phyloP scores from a whole-genome alignment of 2,888 invertebrate species.

The Acleris sparsana region DNA sequence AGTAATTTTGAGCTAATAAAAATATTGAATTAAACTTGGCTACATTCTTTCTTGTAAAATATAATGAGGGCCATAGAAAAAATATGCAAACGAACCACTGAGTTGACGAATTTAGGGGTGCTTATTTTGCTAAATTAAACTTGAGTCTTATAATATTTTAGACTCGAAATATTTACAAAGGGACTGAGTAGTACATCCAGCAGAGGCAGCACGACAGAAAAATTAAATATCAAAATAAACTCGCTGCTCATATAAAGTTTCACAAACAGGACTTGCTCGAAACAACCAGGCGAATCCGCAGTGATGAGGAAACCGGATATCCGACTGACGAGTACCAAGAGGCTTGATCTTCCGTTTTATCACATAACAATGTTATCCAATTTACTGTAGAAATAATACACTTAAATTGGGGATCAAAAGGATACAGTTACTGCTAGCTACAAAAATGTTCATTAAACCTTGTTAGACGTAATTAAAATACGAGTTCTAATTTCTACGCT shows the following conservation, averaged over 20 bases:
- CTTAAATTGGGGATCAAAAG: slow-evolving; percentile 8
- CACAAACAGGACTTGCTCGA: slow-evolving; percentile 44
- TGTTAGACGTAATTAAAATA: too few relatives aligned
- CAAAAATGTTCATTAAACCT: too few relatives aligned
- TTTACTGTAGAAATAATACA: slow-evolving; percentile 19
- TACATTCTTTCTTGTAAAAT: background rate
- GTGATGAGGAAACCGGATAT: slow-evolving; percentile 50
- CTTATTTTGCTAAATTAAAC: too few relatives aligned
- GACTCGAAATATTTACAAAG: background rate
- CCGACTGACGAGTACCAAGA: slow-evolving; percentile 49
- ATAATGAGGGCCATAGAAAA: background rate
- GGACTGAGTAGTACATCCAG: background rate
- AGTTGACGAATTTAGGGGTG: too few relatives aligned
- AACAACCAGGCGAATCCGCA: slow-evolving; percentile 46
- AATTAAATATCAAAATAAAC: slow-evolving; percentile 17
- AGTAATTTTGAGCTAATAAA: slow-evolving; percentile 16
- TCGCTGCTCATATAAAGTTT: slow-evolving; percentile 45
- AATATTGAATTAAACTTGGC: background rate
- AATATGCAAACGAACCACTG: background rate
- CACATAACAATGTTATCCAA: slow-evolving; percentile 23
- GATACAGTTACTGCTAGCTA: background rate
- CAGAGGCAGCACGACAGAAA: background rate
- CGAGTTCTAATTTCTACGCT: too few relatives aligned
- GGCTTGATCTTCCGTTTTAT: slow-evolving; percentile 36
- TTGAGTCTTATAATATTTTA: too few relatives aligned